phyloP scores from a whole-genome alignment of 2,888 invertebrate species.

The Scaptomyza flava region DNA sequence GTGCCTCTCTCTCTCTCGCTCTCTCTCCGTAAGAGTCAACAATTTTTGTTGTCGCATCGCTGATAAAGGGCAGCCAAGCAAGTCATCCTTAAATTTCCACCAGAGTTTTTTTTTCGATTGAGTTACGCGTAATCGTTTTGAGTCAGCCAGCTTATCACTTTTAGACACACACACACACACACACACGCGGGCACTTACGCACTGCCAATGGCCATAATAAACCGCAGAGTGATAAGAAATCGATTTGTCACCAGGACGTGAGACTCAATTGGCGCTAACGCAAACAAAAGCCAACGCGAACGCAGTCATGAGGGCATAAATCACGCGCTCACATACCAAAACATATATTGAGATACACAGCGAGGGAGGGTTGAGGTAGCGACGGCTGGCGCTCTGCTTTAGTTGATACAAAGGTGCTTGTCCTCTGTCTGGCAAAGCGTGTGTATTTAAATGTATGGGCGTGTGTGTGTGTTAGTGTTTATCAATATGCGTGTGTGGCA shows the following conservation, averaged over 20 bases:
- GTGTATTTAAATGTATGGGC: not conserved
- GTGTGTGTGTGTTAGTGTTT: constrained; percentile 1
- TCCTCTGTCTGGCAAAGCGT: constrained; percentile 23
- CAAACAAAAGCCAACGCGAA: constrained; percentile 65
- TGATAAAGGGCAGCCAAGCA: constrained; percentile 64
- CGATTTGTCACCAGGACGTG: constrained; percentile 78
- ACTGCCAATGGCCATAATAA: constrained; percentile 62
- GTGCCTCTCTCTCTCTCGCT: constrained; percentile 19
- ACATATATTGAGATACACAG: constrained; percentile 16
- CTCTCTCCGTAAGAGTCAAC: constrained; percentile 71
- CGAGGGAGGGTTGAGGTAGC: constrained; percentile 3
- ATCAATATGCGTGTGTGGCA: constrained; percentile 31
- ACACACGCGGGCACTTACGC: constrained; percentile 8
- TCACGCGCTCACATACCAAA: constrained; percentile 50
- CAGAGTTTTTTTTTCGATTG: constrained; percentile 59
- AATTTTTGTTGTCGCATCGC: constrained; percentile 62
- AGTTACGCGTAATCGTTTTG: constrained; percentile 75
- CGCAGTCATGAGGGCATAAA: constrained; percentile 67
- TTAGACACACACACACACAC: constrained; percentile 25
- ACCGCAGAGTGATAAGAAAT: constrained; percentile 77
- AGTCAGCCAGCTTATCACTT: constrained; percentile 61
- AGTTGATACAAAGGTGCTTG: constrained; percentile 41
- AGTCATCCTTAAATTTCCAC: constrained; percentile 7
- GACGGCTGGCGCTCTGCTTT: constrained; percentile 6
- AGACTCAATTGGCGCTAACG: constrained; percentile 76